Percentiles rank a stretch among this genome's conserved stretches.
These are phyloP conservation scores for Sarcophaga peregrina DNA, from an alignment of 1,140 invertebrate species.

Conservation along the genomic window DNA sequence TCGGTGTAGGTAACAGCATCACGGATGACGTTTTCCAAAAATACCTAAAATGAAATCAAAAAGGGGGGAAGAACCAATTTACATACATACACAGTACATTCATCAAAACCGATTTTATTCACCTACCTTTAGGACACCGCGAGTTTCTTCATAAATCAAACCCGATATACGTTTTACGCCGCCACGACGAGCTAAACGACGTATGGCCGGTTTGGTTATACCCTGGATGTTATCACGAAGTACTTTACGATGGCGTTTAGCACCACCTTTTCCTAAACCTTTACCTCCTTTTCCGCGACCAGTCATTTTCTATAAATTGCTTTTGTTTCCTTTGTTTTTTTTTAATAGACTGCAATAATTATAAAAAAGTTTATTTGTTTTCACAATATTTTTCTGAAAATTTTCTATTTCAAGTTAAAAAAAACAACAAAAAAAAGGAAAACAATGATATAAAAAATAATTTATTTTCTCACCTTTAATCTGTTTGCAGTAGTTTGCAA, in stretches of 20 bases:
- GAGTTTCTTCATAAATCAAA: slow-evolving; percentile 79
- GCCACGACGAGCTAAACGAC: slow-evolving; percentile 76
- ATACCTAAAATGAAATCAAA: slow-evolving; percentile 71
- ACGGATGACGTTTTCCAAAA: slow-evolving; percentile 84
- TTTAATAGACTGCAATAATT: background rate
- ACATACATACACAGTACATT: slow-evolving; percentile 70
- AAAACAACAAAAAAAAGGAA: no score
- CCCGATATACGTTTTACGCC: slow-evolving; percentile 83
- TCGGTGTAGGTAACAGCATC: slow-evolving; percentile 87
- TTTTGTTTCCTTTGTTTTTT: slow-evolving; percentile 17
- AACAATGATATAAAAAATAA: background rate
- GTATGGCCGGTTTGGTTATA: slow-evolving; percentile 70
- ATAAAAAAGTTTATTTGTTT: no score
- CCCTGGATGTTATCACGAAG: slow-evolving; percentile 81
- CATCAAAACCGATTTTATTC: slow-evolving; percentile 47
- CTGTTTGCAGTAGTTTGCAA: background rate
- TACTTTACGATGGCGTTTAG: slow-evolving; percentile 74
- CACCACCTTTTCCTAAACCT: slow-evolving; percentile 74
- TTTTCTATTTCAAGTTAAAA: no score
- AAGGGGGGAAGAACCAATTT: background rate
- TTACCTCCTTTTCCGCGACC: slow-evolving; percentile 75
- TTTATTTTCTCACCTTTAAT: background rate
- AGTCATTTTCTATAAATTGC: slow-evolving; percentile 67
- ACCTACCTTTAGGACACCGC: slow-evolving; percentile 78
- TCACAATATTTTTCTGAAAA: no score